phyloP scores from a whole-genome alignment of 1,140 invertebrate species.

The Bathynomus jamesi region DNA sequence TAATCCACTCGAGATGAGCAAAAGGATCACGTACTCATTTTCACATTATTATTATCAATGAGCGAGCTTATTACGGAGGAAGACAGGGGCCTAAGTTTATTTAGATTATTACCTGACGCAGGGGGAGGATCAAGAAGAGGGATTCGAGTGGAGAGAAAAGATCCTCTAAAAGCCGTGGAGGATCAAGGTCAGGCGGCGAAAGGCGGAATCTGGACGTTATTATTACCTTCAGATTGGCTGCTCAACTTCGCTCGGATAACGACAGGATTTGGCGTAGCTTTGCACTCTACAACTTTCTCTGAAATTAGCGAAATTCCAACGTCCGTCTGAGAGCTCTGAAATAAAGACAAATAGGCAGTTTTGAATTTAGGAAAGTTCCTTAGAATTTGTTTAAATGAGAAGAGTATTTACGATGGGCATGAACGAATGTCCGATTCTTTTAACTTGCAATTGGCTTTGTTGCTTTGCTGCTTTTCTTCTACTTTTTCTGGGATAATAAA shows the following conservation, averaged over 20 bases:
- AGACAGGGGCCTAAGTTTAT: neutral
- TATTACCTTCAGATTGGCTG: neutral
- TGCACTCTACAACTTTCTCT: neutral
- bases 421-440: no score
- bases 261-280: neutral
- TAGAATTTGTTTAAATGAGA: neutral
- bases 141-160: neutral
- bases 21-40: neutral
- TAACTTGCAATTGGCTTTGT: no score
- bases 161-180: neutral
- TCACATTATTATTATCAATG: neutral
- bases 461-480: no score
- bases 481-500: no score
- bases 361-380: neutral
- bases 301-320: neutral
- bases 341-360: neutral
- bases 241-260: neutral
- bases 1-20: neutral
- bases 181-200: neutral
- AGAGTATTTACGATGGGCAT: no score
- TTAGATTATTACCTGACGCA: slow-evolving; percentile 1
- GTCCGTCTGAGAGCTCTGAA: neutral
- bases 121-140: neutral
- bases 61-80: neutral
- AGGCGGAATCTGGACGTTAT: neutral